These are phyloP conservation scores for Diploscapter pachys DNA, from an alignment of 1,140 invertebrate genomes.

Conservation along the genomic window DNA sequence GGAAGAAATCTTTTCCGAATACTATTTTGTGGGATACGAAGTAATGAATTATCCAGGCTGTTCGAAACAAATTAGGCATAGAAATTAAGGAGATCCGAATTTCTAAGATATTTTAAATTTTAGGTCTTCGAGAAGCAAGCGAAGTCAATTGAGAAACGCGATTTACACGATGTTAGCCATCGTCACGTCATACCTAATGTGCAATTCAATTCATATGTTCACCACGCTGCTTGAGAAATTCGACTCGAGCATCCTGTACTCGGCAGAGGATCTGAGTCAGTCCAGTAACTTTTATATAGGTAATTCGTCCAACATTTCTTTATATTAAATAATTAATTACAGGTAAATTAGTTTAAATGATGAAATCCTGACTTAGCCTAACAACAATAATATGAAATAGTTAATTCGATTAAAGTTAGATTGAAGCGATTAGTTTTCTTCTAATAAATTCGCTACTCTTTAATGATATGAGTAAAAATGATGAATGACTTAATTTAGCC, in stretches of 20 bases:
- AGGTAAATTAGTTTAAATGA: too few relatives aligned
- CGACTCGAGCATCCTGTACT: conserved; percentile 19
- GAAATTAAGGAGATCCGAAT: too few relatives aligned
- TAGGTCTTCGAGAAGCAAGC: conserved; percentile 26
- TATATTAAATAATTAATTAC: too few relatives aligned
- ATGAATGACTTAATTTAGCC: background rate
- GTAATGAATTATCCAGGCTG: too few relatives aligned
- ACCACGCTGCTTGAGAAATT: conserved; percentile 18
- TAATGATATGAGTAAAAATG: too few relatives aligned
- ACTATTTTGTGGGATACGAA: too few relatives aligned
- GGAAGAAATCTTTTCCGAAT: too few relatives aligned
- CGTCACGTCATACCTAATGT: conserved; percentile 34
- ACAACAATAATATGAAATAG: too few relatives aligned
- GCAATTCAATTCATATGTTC: conserved; percentile 30
- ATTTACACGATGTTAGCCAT: conserved; percentile 35
- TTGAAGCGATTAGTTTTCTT: background rate
- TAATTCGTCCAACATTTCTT: background rate
- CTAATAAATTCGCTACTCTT: background rate
- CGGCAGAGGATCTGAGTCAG: conserved; percentile 16
- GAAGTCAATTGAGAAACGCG: conserved; percentile 26
- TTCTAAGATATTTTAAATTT: background rate
- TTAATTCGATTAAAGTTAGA: too few relatives aligned
- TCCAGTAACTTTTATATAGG: conserved; percentile 32
- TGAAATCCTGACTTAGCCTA: too few relatives aligned
- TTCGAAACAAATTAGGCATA: too few relatives aligned